A percentile compares a stretch with the other conserved stretches of the same genome.
Evolutionary conservation across 2,888 invertebrate species (phyloP).

Genomic region (Lobophora halterata): DNA sequence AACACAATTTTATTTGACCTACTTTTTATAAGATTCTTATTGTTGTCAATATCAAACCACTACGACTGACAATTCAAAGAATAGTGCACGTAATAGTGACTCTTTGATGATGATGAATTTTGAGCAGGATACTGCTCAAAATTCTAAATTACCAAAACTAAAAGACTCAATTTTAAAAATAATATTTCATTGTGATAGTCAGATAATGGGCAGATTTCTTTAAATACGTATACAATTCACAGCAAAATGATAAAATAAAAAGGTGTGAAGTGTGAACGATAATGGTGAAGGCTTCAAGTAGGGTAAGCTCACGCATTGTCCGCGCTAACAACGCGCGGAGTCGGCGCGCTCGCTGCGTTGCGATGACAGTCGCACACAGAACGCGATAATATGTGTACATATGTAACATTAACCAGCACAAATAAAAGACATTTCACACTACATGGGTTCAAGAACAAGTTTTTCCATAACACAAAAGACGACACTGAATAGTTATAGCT

Average conservation of each 20-base stretch:
- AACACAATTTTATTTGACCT: slow-evolving; percentile 15
- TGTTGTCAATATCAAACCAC: too few relatives aligned
- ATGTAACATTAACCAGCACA: slow-evolving; percentile 81
- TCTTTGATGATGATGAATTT: too few relatives aligned
- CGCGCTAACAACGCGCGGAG: slow-evolving; percentile 60
- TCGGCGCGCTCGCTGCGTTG: slow-evolving; percentile 38
- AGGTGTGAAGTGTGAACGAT: slow-evolving; percentile 32
- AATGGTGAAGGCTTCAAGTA: slow-evolving; percentile 51
- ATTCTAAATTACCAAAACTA: too few relatives aligned
- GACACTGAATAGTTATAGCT: slow-evolving; percentile 81
- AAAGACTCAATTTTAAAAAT: too few relatives aligned
- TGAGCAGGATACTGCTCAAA: too few relatives aligned
- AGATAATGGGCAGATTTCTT: slow-evolving; percentile 10
- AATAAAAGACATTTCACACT: slow-evolving; percentile 80
- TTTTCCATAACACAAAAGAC: slow-evolving; percentile 82
- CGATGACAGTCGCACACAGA: slow-evolving; percentile 66
- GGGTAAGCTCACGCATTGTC: slow-evolving; percentile 57
- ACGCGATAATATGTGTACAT: slow-evolving; percentile 80
- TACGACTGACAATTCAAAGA: too few relatives aligned
- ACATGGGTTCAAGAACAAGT: slow-evolving; percentile 81
- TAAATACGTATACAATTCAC: slow-evolving; percentile 16
- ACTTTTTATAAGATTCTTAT: background rate
- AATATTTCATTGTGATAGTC: slow-evolving; percentile 6
- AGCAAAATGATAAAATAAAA: slow-evolving; percentile 27
- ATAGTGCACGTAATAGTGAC: too few relatives aligned